phyloP scores from a whole-genome alignment of 1,140 invertebrate species.

The Brachionus asplanchnoidis region DNA sequence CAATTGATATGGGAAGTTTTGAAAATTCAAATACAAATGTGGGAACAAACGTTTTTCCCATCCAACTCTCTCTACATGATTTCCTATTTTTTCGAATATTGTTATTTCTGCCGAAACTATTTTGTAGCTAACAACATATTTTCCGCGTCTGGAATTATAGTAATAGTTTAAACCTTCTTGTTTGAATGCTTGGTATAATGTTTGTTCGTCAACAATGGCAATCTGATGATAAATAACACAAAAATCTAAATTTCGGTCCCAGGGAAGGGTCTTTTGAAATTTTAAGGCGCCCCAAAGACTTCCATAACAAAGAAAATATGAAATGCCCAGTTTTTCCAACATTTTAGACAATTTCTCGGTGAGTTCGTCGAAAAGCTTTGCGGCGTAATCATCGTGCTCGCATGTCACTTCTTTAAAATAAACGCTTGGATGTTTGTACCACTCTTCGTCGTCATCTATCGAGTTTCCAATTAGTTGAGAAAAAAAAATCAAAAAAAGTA shows the following conservation, averaged over 20 bases:
- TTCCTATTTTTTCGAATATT: constrained; percentile 54
- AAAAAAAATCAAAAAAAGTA: background rate
- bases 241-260: constrained; percentile 58
- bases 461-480: background rate
- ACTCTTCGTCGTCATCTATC: constrained; percentile 12
- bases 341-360: constrained; percentile 28
- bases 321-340: constrained; percentile 50
- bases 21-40: constrained; percentile 61
- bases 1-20: constrained; percentile 62
- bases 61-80: constrained; percentile 60
- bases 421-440: background rate
- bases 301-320: constrained; percentile 60
- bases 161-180: constrained; percentile 49
- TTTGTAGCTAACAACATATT: constrained; percentile 49
- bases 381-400: constrained; percentile 1
- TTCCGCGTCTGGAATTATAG: constrained; percentile 57
- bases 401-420: constrained; percentile 9
- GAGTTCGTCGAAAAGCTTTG: background rate
- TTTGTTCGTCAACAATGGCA: constrained; percentile 54
- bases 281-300: constrained; percentile 61
- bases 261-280: constrained; percentile 55
- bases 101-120: constrained; percentile 48
- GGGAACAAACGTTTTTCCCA: constrained; percentile 61
- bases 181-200: constrained; percentile 52
- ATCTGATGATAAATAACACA: constrained; percentile 58